Evolutionary conservation across 1,140 invertebrate species (phyloP), one percentile per base, ranked within the genome.

Genomic region (Drosophila kurseongensis): DNA sequence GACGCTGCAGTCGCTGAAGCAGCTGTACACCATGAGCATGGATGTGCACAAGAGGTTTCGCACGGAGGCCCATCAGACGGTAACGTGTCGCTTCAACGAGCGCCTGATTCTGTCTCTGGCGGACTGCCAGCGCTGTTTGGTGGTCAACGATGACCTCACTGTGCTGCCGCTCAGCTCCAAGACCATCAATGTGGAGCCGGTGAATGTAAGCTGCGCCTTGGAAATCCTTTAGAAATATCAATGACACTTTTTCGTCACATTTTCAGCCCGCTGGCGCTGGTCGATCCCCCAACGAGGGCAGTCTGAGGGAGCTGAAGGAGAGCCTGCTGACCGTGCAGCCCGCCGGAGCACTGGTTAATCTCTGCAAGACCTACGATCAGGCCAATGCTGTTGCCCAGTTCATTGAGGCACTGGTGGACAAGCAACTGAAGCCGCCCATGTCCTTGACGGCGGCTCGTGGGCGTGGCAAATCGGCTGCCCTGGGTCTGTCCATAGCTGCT

Each of bases 11-110:
- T 99, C 98, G 0, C 93, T 99, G 6, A 96, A 97, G 92, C 98
- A 99, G 91, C 94, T 99, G 0, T 99, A 98, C 91, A 97, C 98
- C 4, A 97, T 99, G 94, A 96, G 96, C 68, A 99, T 99, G 99
- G 99, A 99, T 95, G 98, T 99, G 10, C 99, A 99, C 94, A 95
- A 97, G 77, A 94, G 98, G 80, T 98, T 95, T 76, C 95, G 98
- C 74, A 99, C 99, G 12, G 98, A 99, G 94, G 96, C 98, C 9
- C 97, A 99, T 93, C 95, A 97, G 80, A 96, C 98, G 92, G 95
- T 99, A 50, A 96, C 98, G 7, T 96, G 97, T 59, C 94, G 99
- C 77, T 99, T 99, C 91, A 99, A 99, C 93, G 98, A 99, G 93
- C 95, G 97, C 48, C 99, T 99, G 92, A 94, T 99, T 13, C 92